These are phyloP conservation scores for Rhodophaea formosa DNA, from an alignment of 2,888 invertebrate species.

Conservation along the genomic window DNA sequence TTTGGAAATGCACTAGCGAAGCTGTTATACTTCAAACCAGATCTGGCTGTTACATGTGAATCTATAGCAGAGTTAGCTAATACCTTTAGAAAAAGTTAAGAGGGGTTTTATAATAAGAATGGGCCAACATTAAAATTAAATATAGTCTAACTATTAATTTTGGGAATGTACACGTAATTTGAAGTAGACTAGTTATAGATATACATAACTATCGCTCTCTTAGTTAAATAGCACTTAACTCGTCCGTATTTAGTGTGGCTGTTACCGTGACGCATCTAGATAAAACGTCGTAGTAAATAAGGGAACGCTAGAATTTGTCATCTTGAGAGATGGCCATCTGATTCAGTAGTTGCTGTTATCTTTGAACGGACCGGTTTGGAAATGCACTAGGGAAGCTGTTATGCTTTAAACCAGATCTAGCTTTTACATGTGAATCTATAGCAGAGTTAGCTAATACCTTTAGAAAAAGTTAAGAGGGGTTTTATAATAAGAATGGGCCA, in stretches of 20 bases:
- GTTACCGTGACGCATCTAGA: neutral
- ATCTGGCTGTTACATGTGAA: neutral
- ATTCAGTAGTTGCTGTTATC: slow-evolving; percentile 54
- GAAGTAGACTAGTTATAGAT: no score
- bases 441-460: neutral
- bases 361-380: slow-evolving; percentile 8
- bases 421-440: neutral
- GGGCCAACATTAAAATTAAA: no score
- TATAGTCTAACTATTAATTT: no score
- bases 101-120: no score
- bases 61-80: neutral
- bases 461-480: neutral
- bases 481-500: no score
- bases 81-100: neutral
- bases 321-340: slow-evolving; percentile 68
- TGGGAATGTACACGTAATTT: no score
- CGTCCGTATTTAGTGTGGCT: neutral
- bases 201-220: no score
- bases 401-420: neutral
- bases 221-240: no score
- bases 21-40: neutral
- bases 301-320: slow-evolving; percentile 55
- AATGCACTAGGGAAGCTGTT: neutral
- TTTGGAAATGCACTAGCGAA: neutral
- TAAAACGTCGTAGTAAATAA: slow-evolving; percentile 32